phyloP scores from a whole-genome alignment of 2,113 vertebrate species.

The Zosterops pallidus region DNA sequence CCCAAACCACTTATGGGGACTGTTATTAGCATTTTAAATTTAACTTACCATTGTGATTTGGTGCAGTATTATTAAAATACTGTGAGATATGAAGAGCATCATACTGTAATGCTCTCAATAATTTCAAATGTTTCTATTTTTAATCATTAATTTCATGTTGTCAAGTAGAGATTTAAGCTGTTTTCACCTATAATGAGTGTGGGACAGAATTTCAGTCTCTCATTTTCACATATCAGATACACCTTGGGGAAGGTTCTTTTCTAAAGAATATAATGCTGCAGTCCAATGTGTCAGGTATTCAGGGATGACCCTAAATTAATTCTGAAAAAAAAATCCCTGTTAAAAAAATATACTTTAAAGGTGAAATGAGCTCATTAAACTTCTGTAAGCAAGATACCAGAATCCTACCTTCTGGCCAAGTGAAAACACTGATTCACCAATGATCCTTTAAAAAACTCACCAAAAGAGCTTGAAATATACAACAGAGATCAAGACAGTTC shows the following conservation, averaged over 20 bases:
- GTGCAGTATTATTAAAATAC: neutral
- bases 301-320: neutral
- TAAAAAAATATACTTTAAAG: neutral
- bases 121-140: neutral
- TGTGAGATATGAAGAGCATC: neutral
- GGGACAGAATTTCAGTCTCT: neutral
- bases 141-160: neutral
- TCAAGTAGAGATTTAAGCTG: neutral
- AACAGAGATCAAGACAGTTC: neutral
- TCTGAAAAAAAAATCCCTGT: neutral
- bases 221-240: neutral
- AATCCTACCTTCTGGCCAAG: neutral
- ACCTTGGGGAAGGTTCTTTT: neutral
- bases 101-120: neutral
- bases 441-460: neutral
- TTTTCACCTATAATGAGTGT: neutral
- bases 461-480: neutral
- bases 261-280: neutral
- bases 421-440: neutral
- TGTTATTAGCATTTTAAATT: neutral
- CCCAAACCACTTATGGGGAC: too few species aligned
- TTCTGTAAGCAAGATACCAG: neutral
- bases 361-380: neutral
- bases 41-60: neutral
- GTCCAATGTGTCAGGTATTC: neutral